Base-by-base conservation (phyloP, 2,797 vertebrate genomes). In the Chaetophractus vellerosus region DNA sequence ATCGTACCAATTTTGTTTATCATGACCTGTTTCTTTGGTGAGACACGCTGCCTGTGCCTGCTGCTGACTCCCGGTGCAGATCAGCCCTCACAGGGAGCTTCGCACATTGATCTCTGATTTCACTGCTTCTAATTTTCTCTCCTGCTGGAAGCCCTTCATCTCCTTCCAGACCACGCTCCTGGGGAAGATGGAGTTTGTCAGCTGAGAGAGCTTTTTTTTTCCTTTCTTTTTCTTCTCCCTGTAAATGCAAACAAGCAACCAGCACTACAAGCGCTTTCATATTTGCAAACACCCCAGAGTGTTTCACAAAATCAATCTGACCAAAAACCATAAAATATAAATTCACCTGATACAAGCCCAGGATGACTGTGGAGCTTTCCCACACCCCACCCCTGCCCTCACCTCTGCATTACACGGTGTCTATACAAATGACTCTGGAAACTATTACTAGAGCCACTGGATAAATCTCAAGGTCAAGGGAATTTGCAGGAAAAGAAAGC, bases 201-300 rank as follows among this genome's bases (percentile, higher is more conserved):
- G 79, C 84, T 92, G 88, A 96, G 68, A 93, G 23, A 96, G 88
- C 23, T 90, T 92, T 72, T 88, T 74, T 92, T 94, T 93, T 24
- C 6, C 48, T 88, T 93, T 95, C 90, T 97, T 96, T 96, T 96
- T 97, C 93, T 96, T 96, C 94, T 94, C 80, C 71, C 57, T 75
- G 50, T 96, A 64, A 23, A 93, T 95, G 96, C 95, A 98, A 97
- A 97, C 94, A 97, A 97, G 94, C 78, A 33, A 94, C 92, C 78
- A 93, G 63, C 89, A 79, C 89, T 90, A 96, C 81, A 94, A 88
- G 88, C 97, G 91, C 92, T 86, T 96, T 96, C 97, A 80, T 97
- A 97, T 95, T 97, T 96, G 96, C 96, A 97, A 98, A 97, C 94
- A 97, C 96, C 93, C 97, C 48, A 86, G 96, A 90, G 96, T 96